Conservation (phyloP, 2,113 vertebrate species). For the Ancistrus triradiatus region DNA sequence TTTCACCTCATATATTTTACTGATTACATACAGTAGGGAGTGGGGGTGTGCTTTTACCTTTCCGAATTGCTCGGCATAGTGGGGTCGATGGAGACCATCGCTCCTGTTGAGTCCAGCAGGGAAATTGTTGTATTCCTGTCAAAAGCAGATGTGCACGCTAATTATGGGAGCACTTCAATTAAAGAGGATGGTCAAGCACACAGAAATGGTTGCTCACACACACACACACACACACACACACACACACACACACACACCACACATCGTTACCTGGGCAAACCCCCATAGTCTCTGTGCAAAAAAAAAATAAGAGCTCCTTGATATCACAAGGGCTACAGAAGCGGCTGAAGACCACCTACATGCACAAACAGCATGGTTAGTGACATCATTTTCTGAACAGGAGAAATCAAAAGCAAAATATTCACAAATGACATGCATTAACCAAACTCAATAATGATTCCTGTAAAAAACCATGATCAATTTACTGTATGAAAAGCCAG, state of each 20-base stretch:
- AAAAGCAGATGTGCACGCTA: slow-evolving; percentile 44
- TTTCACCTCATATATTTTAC: no score
- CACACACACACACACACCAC: slow-evolving; percentile 25
- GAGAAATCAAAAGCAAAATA: no score
- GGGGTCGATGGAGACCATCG: slow-evolving; percentile 89
- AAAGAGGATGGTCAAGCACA: slow-evolving; percentile 19
- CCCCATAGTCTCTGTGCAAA: slow-evolving; percentile 61
- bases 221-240: slow-evolving; percentile 20
- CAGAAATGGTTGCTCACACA: background rate
- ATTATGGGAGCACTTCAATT: slow-evolving; percentile 36
- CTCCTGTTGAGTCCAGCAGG: slow-evolving; percentile 78
- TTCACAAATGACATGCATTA: no score
- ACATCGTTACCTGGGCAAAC: slow-evolving; percentile 57
- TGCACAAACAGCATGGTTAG: slow-evolving; percentile 11
- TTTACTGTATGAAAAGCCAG: no score
- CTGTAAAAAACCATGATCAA: no score
- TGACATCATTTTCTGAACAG: no score
- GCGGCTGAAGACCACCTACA: slow-evolving; percentile 67
- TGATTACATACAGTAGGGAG: no score
- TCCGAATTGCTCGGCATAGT: slow-evolving; percentile 88
- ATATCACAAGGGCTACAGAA: slow-evolving; percentile 70
- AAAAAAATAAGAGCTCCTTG: slow-evolving; percentile 66
- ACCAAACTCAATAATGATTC: no score
- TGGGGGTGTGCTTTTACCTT: no score
- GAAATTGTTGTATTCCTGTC: slow-evolving; percentile 84